Conservation (phyloP, 2,113 vertebrate genomes). For the Platanista minor region DNA sequence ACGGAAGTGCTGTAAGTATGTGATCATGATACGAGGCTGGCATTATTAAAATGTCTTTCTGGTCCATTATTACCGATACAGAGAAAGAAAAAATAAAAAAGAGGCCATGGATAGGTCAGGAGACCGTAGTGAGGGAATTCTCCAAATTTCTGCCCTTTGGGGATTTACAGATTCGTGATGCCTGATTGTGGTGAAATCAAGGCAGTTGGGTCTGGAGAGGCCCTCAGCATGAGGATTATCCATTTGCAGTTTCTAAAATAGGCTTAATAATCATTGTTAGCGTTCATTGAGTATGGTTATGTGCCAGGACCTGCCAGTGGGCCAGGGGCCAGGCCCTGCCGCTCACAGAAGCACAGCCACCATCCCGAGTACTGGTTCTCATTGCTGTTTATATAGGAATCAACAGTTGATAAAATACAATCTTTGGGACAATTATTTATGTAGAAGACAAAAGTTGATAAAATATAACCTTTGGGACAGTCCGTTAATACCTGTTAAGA, state of each 20-base stretch:
- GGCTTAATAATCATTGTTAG: accelerated
- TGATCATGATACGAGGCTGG: background rate
- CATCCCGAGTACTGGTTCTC: background rate
- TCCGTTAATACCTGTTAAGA: background rate
- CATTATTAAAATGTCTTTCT: background rate
- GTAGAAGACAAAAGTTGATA: background rate
- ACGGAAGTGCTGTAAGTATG: background rate
- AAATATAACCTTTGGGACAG: background rate
- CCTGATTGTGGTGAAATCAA: background rate
- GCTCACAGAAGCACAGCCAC: too few relatives aligned
- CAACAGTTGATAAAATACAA: background rate
- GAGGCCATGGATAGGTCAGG: background rate
- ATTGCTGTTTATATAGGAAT: background rate
- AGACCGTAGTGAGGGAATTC: background rate
- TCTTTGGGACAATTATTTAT: background rate
- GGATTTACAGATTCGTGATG: background rate
- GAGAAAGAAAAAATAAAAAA: background rate
- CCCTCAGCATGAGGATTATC: background rate
- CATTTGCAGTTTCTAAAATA: background rate
- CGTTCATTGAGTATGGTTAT: accelerated
- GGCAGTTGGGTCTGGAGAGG: too few relatives aligned
- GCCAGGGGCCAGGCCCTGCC: accelerated
- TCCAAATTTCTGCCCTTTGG: background rate
- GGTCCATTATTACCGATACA: background rate
- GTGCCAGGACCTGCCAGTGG: background rate